A percentile compares a stretch with the other conserved stretches of the same genome.
phyloP scores from a whole-genome alignment of 2,113 vertebrate species.

The Rafetus swinhoei region DNA sequence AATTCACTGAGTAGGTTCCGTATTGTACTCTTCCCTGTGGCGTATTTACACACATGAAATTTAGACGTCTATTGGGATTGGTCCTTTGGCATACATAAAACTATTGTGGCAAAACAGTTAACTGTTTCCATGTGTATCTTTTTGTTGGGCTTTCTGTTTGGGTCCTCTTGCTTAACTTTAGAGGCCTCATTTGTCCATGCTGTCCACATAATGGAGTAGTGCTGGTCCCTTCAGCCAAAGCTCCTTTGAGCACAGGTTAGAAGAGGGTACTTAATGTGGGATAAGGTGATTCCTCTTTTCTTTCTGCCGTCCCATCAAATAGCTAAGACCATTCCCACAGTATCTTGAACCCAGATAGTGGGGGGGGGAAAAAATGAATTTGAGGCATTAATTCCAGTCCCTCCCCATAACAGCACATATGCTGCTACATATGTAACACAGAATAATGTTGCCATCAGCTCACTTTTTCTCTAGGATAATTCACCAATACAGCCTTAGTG shows the following conservation, averaged over 20 bases:
- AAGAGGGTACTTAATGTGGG: not conserved
- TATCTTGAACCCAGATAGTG: not conserved
- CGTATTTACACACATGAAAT: conserved; percentile 2
- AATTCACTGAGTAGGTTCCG: conserved; percentile 20
- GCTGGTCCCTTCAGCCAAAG: not conserved
- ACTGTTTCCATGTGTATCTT: not conserved
- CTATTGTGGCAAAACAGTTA: not conserved
- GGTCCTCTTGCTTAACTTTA: not conserved
- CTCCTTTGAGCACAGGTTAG: not conserved
- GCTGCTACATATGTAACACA: not conserved
- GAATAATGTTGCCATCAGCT: not conserved
- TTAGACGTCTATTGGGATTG: not conserved
- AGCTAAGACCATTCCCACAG: not conserved
- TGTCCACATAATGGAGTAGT: not conserved
- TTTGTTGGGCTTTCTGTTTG: not conserved
- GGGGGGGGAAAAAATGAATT: not conserved
- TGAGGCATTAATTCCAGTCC: not conserved
- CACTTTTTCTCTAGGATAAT: not conserved
- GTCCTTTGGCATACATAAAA: not conserved
- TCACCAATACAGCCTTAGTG: not conserved
- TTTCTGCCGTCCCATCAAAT: not conserved
- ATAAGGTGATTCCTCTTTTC: not conserved
- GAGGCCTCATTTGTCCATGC: not conserved
- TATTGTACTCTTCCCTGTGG: not conserved
- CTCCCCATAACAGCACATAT: not conserved